Percentiles rank a stretch among this genome's conserved stretches.
Conservation (phyloP, 2,113 vertebrate genomes). For the Oncorhynchus keta region DNA sequence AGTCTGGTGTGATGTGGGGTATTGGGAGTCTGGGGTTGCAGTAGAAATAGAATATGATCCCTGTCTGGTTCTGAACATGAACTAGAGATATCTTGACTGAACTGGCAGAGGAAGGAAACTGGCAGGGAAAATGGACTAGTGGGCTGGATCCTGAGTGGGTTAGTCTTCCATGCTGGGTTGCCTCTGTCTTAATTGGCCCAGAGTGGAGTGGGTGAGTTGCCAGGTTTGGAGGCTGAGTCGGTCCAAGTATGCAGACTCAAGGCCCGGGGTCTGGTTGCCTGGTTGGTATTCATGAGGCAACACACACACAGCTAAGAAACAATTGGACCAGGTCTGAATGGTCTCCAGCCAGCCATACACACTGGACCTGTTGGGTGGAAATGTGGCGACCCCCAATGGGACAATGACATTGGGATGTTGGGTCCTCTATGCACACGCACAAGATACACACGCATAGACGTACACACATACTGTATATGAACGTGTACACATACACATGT, state of each 20-base stretch:
- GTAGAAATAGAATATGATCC: too few species aligned
- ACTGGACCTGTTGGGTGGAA: constrained; percentile 61
- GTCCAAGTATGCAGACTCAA: constrained; percentile 43
- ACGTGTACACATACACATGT: constrained; percentile 1
- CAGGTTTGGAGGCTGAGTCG: constrained; percentile 43
- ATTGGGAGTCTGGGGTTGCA: too few species aligned
- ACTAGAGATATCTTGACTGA: too few species aligned
- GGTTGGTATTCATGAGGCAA: constrained; percentile 80
- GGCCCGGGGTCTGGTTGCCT: constrained; percentile 42
- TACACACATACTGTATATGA: neutral
- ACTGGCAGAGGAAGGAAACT: neutral
- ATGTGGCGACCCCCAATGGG: constrained; percentile 39
- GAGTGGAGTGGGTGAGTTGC: constrained; percentile 27
- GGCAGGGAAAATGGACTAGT: neutral
- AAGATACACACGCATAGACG: constrained; percentile 13
- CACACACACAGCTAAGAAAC: constrained; percentile 60
- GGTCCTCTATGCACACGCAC: neutral
- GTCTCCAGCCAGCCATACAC: constrained; percentile 37
- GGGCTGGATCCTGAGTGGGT: too few species aligned
- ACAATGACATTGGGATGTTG: constrained; percentile 25
- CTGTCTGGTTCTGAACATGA: too few species aligned
- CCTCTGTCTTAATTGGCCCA: too few species aligned
- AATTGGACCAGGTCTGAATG: constrained; percentile 57
- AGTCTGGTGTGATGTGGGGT: neutral
- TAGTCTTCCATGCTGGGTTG: too few species aligned